Percentiles rank a stretch among this genome's conserved stretches.
phyloP scores from a whole-genome alignment of 2,888 invertebrate species.

The Polydrusus pterygomalis region DNA sequence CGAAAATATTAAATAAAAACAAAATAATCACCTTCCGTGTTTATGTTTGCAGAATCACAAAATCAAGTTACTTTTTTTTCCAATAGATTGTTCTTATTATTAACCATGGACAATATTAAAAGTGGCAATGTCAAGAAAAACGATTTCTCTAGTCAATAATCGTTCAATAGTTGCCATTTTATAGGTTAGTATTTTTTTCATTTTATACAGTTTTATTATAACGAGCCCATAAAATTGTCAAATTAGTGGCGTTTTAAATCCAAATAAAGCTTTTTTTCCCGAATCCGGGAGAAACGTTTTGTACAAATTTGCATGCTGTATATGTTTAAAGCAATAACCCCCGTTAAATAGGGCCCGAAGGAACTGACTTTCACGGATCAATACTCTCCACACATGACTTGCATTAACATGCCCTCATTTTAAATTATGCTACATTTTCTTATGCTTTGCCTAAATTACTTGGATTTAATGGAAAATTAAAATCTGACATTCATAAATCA shows the following conservation, averaged over 20 bases:
- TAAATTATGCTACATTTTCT: conserved; percentile 39
- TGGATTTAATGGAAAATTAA: conserved; percentile 45
- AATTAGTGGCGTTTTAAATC: neutral
- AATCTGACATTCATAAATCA: conserved; percentile 45
- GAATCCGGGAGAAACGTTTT: neutral
- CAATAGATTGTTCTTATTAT: no score
- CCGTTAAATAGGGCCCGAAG: conserved; percentile 36
- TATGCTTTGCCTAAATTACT: conserved; percentile 40
- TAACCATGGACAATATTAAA: no score
- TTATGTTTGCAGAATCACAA: no score
- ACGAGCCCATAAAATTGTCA: no score
- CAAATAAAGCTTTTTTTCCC: neutral
- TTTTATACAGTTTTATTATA: no score
- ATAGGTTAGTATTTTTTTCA: neutral
- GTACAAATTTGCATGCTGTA: conserved; percentile 11
- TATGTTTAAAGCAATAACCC: conserved; percentile 27
- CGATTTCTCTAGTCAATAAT: no score
- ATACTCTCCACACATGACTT: conserved; percentile 50
- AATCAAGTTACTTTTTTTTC: no score
- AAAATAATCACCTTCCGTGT: no score
- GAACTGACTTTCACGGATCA: conserved; percentile 42
- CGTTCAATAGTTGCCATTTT: neutral
- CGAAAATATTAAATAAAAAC: no score
- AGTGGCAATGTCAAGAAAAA: no score
- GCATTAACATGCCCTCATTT: conserved; percentile 50